Base-by-base conservation (phyloP, 2,888 invertebrate species). In the Ptilodon capucinus region DNA sequence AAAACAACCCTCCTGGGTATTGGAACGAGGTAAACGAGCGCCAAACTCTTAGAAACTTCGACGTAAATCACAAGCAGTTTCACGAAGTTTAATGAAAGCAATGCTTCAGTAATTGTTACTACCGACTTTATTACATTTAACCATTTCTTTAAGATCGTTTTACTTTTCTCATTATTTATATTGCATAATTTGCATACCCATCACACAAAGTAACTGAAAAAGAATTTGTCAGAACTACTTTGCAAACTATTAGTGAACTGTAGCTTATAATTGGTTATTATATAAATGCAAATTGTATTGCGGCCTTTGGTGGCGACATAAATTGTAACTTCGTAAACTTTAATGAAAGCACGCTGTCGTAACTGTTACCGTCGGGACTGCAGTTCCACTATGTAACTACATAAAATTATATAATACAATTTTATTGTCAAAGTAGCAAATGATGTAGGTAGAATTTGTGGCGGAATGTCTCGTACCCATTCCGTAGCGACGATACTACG, bases 271-370 rank as follows among this genome's bases (percentile, higher is more conserved):
- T 2, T 28, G 3, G n/a, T 11, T 28, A 28, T 28, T 28, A 25
- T 25, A 8, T 23, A n/a, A 32, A 14, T 17, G 17, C 9, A 17
- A 35, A 35, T 35, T 35, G 17, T 17, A 9, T 9, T 17, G 35
- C 16, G 2, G 7, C n/a, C 19, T 9, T 38, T 38, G 19, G 44
- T 30, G 34, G 46, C 56, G 54, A 60, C 69, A 72, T 75, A 75
- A 75, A 74, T 72, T 69, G 60, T 59, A 71, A 75, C 61, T 75
- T 71, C 64, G 64, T 71, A 61, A 74, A 76, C 68, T 71, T 68
- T 73, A 74, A 72, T 73, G 66, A 69, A 76, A 71, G 65, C 64
- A 43, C 56, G 53, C 65, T 69, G 59, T 64, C 67, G 63, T 74
- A 74, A 72, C 69, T 72, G 69, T 70, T 64, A 54, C 64, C 64